Conservation (phyloP, 2,888 invertebrate genomes). For the Drosophila sordidula region DNA sequence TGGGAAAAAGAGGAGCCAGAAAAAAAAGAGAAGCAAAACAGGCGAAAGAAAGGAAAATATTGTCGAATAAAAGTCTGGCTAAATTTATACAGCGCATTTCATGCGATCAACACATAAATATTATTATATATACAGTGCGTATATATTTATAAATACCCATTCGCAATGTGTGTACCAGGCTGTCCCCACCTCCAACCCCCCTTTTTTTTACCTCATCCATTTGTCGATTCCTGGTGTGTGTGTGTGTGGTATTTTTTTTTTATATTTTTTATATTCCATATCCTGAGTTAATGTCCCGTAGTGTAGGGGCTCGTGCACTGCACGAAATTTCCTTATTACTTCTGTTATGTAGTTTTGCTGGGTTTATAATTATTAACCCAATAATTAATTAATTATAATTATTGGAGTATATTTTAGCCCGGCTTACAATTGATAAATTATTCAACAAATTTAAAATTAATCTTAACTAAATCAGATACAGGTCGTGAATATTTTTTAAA, state of each 20-base stretch:
- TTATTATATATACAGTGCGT: conserved; percentile 66
- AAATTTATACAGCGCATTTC: conserved; percentile 78
- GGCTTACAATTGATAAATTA: too few relatives aligned
- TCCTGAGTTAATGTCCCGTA: conserved; percentile 32
- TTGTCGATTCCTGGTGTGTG: conserved; percentile 17
- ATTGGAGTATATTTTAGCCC: too few relatives aligned
- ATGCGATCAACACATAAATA: conserved; percentile 80
- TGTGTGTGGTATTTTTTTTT: background rate
- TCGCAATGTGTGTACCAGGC: conserved; percentile 20
- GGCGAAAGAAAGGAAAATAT: conserved; percentile 48
- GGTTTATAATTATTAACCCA: too few relatives aligned
- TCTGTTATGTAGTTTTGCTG: too few relatives aligned
- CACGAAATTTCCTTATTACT: conserved; percentile 2
- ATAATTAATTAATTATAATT: too few relatives aligned
- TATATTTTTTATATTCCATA: conserved; percentile 1
- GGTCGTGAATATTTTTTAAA: too few relatives aligned
- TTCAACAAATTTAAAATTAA: too few relatives aligned
- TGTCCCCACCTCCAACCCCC: background rate
- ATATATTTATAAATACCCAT: conserved; percentile 38
- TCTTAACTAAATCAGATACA: too few relatives aligned
- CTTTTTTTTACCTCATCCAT: conserved; percentile 20
- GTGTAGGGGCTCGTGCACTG: conserved; percentile 25
- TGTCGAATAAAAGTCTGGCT: conserved; percentile 66
- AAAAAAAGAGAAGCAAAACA: conserved; percentile 14
- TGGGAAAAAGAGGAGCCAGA: conserved; percentile 5